These are phyloP conservation scores for Zaprionus tsacasi DNA, from an alignment of 1,140 invertebrate species.

Conservation along the genomic window DNA sequence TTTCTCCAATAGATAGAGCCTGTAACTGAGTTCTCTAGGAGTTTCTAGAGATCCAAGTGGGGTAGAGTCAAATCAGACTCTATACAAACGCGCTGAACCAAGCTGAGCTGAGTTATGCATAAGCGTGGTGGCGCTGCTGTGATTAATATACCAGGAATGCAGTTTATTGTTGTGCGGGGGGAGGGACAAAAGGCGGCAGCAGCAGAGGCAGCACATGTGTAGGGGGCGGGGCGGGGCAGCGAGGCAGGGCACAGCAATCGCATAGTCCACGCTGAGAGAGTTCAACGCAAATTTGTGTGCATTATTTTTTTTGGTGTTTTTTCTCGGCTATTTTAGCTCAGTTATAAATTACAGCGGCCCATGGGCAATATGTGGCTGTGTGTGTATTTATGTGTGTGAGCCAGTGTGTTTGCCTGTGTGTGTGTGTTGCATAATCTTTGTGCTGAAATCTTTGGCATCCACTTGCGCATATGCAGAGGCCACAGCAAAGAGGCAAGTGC, in stretches of 20 bases:
- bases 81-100: constrained; percentile 22
- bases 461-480: constrained; percentile 61
- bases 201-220: constrained; percentile 27
- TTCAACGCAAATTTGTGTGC: constrained; percentile 72
- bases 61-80: background rate
- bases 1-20: background rate
- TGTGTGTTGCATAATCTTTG: constrained; percentile 68
- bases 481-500: constrained; percentile 23
- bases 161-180: constrained; percentile 67
- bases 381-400: background rate
- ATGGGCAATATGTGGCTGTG: constrained; percentile 39
- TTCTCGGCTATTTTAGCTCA: constrained; percentile 73
- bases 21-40: background rate
- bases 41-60: background rate
- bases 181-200: background rate
- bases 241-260: background rate
- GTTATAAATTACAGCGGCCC: constrained; percentile 77
- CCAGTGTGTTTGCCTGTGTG: constrained; percentile 1
- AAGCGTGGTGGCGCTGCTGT: constrained; percentile 63
- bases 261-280: constrained; percentile 20
- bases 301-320: constrained; percentile 64
- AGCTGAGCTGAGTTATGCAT: constrained; percentile 40
- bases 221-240: too few species aligned
- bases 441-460: constrained; percentile 76
- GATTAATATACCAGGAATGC: constrained; percentile 78